Conservation (phyloP, 1,140 invertebrate genomes). For the Hypothenemus hampei region DNA sequence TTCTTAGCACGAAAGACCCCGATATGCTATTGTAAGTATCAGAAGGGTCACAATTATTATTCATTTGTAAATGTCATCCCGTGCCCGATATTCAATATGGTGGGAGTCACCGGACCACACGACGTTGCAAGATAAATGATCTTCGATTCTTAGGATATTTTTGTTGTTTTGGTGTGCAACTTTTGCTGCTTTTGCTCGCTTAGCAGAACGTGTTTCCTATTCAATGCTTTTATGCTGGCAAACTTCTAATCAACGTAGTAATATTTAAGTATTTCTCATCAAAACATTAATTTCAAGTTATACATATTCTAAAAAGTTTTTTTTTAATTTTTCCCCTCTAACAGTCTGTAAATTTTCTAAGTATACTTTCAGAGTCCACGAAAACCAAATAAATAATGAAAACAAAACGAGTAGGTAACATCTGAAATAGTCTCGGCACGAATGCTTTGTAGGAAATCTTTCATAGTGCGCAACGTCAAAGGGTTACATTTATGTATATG, state of each 20-base stretch:
- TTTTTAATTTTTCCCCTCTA: no score
- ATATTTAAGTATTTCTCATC: no score
- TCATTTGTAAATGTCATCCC: constrained; percentile 43
- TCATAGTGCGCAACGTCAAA: no score
- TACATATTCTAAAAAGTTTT: no score
- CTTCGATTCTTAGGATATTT: constrained; percentile 40
- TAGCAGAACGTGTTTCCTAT: constrained; percentile 31
- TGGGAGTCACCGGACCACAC: constrained; percentile 41
- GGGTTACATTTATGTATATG: no score
- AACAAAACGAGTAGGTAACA: no score
- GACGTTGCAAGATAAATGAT: constrained; percentile 41
- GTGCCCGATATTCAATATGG: constrained; percentile 44
- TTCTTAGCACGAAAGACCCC: constrained; percentile 16
- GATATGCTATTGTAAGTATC: constrained; percentile 36
- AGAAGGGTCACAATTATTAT: constrained; percentile 44
- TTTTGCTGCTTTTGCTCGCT: constrained; percentile 15
- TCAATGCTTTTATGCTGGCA: constrained; percentile 12
- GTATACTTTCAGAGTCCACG: no score
- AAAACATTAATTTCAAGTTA: no score
- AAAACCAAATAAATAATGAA: no score
- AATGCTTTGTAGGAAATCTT: no score
- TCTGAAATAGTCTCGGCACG: no score
- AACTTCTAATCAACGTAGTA: not conserved
- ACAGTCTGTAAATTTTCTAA: no score
- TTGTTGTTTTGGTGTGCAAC: constrained; percentile 30